Conservation (phyloP, 2,888 invertebrate species). For the Pasiphila rectangulata region DNA sequence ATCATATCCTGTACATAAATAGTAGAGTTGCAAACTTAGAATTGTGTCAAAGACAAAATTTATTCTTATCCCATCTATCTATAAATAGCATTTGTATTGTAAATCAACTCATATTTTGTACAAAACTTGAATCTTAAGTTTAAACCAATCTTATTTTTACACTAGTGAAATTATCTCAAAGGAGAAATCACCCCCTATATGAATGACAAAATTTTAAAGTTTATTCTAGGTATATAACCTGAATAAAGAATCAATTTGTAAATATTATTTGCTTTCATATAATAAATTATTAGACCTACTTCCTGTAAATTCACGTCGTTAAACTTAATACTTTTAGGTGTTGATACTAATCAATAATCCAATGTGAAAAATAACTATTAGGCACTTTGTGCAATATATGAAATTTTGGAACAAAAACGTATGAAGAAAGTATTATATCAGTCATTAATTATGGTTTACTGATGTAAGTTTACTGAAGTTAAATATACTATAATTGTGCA, state of each 20-base stretch:
- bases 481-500: slow-evolving; percentile 74
- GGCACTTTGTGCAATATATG: slow-evolving; percentile 50
- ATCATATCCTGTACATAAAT: slow-evolving; percentile 37
- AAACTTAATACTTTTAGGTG: slow-evolving; percentile 56
- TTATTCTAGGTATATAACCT: slow-evolving; percentile 26
- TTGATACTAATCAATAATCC: slow-evolving; percentile 35
- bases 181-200: slow-evolving; percentile 27
- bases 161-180: slow-evolving; percentile 2
- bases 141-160: slow-evolving; percentile 20
- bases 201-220: slow-evolving; percentile 16
- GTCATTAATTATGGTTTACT: slow-evolving; percentile 60
- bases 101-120: slow-evolving; percentile 16
- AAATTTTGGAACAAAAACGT: slow-evolving; percentile 48
- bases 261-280: slow-evolving; percentile 73
- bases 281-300: slow-evolving; percentile 63
- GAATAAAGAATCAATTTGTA: slow-evolving; percentile 53
- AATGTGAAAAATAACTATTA: slow-evolving; percentile 33
- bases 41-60: slow-evolving; percentile 13
- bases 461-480: slow-evolving; percentile 66
- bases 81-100: slow-evolving; percentile 21
- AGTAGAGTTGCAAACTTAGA: slow-evolving; percentile 18
- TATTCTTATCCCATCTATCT: slow-evolving; percentile 10
- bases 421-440: slow-evolving; percentile 67
- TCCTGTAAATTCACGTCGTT: slow-evolving; percentile 61
- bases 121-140: slow-evolving; percentile 2